Evolutionary conservation across 2,888 invertebrate species (phyloP).

Genomic region (Bombylius major): DNA sequence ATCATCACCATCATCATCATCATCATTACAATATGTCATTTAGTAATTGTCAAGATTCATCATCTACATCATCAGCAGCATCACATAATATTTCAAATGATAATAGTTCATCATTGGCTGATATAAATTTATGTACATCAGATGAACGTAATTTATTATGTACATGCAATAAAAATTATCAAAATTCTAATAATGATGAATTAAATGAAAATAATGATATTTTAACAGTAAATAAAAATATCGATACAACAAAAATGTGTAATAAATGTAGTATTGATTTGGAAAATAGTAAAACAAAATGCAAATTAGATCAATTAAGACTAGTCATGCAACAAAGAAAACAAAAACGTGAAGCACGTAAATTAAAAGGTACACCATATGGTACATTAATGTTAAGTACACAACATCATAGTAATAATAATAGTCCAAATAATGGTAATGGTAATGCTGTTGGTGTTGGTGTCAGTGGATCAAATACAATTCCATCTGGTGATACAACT

Average conservation of each 20-base stretch:
- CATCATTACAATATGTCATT: neutral
- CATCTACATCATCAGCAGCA: neutral
- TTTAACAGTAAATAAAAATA: neutral
- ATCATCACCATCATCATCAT: neutral
- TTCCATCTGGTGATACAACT: too few relatives aligned
- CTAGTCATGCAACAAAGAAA: slow-evolving; percentile 84
- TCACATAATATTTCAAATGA: neutral
- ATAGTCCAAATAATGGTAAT: neutral
- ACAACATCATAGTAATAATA: neutral
- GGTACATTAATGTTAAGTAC: slow-evolving; percentile 20
- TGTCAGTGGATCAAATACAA: neutral
- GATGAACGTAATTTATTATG: neutral
- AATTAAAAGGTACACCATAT: slow-evolving; percentile 56
- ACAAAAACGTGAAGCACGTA: slow-evolving; percentile 66
- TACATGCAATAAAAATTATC: neutral
- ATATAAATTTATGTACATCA: neutral
- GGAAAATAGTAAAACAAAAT: slow-evolving; percentile 67
- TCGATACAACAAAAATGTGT: slow-evolving; percentile 20
- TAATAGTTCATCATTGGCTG: neutral
- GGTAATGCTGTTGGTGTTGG: slow-evolving; percentile 12
- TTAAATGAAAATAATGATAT: neutral
- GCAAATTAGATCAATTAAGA: slow-evolving; percentile 76
- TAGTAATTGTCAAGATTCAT: neutral
- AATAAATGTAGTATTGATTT: slow-evolving; percentile 44
- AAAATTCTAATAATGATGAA: neutral